These are phyloP conservation scores for Psylliodes chrysocephalus DNA, from an alignment of 2,888 invertebrate genomes.

Conservation along the genomic window DNA sequence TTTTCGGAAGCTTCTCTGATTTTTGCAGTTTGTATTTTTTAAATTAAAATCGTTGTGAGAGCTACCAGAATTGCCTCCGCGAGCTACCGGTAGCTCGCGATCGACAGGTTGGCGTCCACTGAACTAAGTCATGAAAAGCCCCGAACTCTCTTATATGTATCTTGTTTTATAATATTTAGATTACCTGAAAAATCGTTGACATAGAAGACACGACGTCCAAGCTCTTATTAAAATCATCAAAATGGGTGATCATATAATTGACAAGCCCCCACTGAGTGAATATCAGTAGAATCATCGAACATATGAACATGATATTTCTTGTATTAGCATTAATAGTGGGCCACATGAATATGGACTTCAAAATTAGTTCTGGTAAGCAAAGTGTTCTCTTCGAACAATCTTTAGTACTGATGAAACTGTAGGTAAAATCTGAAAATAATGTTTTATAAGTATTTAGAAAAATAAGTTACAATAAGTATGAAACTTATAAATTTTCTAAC, in stretches of 20 bases:
- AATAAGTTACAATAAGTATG: too few species aligned
- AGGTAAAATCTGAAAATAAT: background rate
- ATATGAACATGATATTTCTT: slow-evolving; percentile 3
- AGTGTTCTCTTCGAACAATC: slow-evolving; percentile 22
- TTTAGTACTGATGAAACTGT: background rate
- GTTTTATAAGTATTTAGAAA: too few species aligned
- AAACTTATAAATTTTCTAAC: too few species aligned
- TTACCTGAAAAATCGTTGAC: slow-evolving; percentile 32
- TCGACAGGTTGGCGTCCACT: too few species aligned
- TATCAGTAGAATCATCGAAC: background rate
- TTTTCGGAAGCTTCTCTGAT: too few species aligned
- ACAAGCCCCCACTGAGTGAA: slow-evolving; percentile 26
- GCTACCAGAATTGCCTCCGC: too few species aligned
- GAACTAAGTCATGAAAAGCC: too few species aligned
- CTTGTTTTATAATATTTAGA: too few species aligned
- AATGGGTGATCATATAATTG: slow-evolving; percentile 7
- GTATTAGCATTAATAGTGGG: background rate
- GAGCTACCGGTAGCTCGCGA: too few species aligned
- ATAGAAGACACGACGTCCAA: slow-evolving; percentile 24
- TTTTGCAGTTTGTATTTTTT: too few species aligned
- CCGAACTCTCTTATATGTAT: too few species aligned
- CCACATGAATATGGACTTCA: slow-evolving; percentile 26
- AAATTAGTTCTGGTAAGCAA: slow-evolving; percentile 19
- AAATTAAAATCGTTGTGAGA: too few species aligned
- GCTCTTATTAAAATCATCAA: slow-evolving; percentile 19